A percentile compares a stretch with the other conserved stretches of the same genome.
Conservation (phyloP, 2,797 vertebrate species). For the Basileuterus tristriatus region DNA sequence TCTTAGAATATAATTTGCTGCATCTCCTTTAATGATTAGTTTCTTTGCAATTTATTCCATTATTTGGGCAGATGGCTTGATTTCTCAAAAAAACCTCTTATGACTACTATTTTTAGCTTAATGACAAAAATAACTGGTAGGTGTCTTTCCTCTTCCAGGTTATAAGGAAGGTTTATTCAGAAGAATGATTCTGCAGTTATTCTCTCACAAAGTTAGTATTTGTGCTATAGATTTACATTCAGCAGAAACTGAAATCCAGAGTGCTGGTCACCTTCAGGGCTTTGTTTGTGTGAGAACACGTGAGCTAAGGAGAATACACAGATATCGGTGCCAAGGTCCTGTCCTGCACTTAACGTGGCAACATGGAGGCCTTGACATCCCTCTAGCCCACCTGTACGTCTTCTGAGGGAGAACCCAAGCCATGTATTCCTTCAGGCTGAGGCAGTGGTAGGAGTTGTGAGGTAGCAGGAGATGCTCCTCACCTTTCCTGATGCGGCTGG, state of each 20-base stretch:
- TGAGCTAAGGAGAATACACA: background rate
- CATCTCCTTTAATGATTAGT: background rate
- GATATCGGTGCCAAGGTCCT: background rate
- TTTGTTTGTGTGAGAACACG: background rate
- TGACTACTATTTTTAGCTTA: constrained; percentile 3
- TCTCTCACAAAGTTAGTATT: background rate
- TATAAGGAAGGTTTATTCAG: background rate
- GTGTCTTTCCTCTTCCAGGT: background rate
- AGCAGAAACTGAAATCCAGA: background rate
- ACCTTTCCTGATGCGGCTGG: background rate
- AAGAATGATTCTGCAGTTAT: background rate
- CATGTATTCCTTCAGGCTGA: background rate
- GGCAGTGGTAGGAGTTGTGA: background rate
- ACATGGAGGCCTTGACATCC: background rate
- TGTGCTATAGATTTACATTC: background rate
- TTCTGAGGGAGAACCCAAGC: background rate
- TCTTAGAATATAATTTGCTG: background rate
- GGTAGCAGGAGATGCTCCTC: background rate
- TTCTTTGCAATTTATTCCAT: background rate
- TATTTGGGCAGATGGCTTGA: background rate
- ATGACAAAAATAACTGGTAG: background rate
- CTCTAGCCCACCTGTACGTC: background rate
- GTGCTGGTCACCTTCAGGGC: background rate
- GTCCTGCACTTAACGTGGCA: background rate
- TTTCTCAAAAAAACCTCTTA: background rate